Conservation (phyloP, 2,888 invertebrate species). For the Dynastes tityus region DNA sequence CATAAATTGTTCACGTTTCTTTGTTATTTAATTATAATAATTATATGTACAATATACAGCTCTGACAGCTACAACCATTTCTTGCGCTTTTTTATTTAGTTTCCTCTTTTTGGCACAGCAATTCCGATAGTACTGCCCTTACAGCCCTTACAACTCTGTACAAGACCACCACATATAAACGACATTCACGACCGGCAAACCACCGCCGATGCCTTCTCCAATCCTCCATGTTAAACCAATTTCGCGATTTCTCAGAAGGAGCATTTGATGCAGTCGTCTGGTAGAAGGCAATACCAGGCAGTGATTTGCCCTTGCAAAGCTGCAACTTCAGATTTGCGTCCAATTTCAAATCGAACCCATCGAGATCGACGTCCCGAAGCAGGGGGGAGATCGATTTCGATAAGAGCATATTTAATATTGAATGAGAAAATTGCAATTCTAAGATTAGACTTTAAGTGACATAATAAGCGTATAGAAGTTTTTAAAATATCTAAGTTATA, state of each 20-base stretch:
- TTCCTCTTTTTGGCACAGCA: conserved; percentile 63
- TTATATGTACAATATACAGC: conserved; percentile 67
- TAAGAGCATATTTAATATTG: not conserved
- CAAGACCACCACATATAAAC: conserved; percentile 48
- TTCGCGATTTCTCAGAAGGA: conserved; percentile 10
- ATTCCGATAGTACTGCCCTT: conserved; percentile 63
- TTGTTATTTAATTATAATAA: conserved; percentile 52
- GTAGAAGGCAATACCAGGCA: conserved; percentile 41
- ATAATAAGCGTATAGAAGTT: conserved; percentile 4
- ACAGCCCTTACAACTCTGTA: conserved; percentile 40
- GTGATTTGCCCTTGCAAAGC: conserved; percentile 60
- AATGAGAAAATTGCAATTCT: conserved; percentile 15
- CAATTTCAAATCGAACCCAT: conserved; percentile 48
- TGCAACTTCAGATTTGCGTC: conserved; percentile 58
- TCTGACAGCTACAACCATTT: conserved; percentile 61
- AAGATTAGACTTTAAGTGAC: conserved; percentile 10
- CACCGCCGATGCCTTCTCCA: conserved; percentile 18
- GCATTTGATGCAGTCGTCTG: conserved; percentile 53
- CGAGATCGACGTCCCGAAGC: conserved; percentile 5
- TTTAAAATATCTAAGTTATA: conserved; percentile 5
- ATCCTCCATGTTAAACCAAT: not conserved
- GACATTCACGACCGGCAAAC: conserved; percentile 26
- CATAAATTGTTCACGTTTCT: conserved; percentile 48
- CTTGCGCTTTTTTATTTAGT: conserved; percentile 13
- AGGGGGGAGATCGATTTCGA: not conserved